Evolutionary conservation across 2,113 vertebrate genomes (phyloP).

Genomic region (Damaliscus lunatus): DNA sequence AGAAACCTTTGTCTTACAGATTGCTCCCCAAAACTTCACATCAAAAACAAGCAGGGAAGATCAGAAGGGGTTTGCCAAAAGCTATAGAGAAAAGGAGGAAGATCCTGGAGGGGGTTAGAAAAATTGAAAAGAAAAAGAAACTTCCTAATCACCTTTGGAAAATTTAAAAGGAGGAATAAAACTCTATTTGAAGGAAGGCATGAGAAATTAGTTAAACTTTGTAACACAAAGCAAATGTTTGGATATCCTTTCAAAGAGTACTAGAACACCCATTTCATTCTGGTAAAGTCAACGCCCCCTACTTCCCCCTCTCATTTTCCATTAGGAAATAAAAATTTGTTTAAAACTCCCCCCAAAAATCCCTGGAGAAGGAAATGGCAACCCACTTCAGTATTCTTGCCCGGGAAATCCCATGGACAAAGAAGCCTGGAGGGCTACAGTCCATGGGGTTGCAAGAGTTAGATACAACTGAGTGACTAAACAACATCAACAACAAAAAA

Average conservation of each 20-base stretch:
- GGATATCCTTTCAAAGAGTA: conserved; percentile 37
- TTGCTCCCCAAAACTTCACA: conserved; percentile 83
- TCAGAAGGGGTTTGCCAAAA: conserved; percentile 77
- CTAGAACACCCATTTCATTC: conserved; percentile 39
- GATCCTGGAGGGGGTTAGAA: conserved; percentile 28
- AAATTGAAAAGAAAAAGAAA: conserved; percentile 45
- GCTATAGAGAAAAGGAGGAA: conserved; percentile 33
- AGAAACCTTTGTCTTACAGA: conserved; percentile 85
- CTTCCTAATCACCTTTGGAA: conserved; percentile 41
- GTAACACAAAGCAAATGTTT: conserved; percentile 61
- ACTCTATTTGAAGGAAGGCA: conserved; percentile 30
- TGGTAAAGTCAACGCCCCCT: conserved; percentile 17
- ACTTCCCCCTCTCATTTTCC: not conserved
- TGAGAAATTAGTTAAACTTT: conserved; percentile 52
- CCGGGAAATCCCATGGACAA: not conserved
- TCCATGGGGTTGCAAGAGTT: not conserved
- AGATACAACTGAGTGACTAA: not conserved
- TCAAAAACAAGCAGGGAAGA: conserved; percentile 83
- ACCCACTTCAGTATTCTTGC: not conserved
- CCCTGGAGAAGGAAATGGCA: not conserved
- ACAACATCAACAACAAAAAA: not conserved
- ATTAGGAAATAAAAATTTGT: not conserved
- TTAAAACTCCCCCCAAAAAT: not conserved
- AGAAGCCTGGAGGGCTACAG: not conserved
- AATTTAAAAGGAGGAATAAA: conserved; percentile 55